These are phyloP conservation scores for Oxygymnocypris stewartii DNA, from an alignment of 2,113 vertebrate genomes.

Conservation along the genomic window DNA sequence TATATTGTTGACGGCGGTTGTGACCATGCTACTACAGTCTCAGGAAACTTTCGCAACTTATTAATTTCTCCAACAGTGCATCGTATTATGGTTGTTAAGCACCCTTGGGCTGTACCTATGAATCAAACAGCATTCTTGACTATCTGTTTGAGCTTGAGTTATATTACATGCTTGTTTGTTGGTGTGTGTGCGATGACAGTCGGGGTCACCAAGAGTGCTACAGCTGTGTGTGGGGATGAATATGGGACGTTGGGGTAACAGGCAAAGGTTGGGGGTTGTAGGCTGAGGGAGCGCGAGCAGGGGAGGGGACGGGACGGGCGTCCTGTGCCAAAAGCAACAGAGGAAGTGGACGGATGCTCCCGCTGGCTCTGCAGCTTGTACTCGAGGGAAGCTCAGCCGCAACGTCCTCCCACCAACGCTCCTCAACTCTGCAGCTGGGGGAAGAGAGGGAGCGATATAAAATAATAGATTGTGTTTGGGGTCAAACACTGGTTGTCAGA, in stretches of 20 bases:
- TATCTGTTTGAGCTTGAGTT: conserved; percentile 1
- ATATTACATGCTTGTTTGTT: conserved; percentile 17
- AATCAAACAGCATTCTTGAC: neutral
- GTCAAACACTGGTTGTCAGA: conserved; percentile 32
- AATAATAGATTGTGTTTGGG: conserved; percentile 23
- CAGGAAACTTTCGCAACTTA: neutral
- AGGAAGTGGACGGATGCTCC: conserved; percentile 60
- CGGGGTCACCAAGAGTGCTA: conserved; percentile 73
- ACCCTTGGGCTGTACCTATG: neutral
- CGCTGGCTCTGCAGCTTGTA: conserved; percentile 21
- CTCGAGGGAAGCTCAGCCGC: conserved; percentile 31
- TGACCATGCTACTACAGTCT: neutral
- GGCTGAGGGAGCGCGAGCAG: conserved; percentile 59
- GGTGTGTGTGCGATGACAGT: conserved; percentile 56
- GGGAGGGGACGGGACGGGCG: conserved; percentile 58
- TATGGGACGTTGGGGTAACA: conserved; percentile 63
- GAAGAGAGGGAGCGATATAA: neutral
- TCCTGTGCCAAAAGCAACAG: conserved; percentile 66
- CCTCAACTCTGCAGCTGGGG: conserved; percentile 31
- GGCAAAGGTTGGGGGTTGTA: conserved; percentile 58
- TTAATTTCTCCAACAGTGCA: neutral
- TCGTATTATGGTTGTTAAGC: neutral
- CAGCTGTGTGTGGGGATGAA: conserved; percentile 71
- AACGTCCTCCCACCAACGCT: conserved; percentile 34
- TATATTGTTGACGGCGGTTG: neutral